A percentile compares a stretch with the other conserved stretches of the same genome.
These are phyloP conservation scores for Drosophila suzukii DNA, from an alignment of 1,140 invertebrate species.

Conservation along the genomic window DNA sequence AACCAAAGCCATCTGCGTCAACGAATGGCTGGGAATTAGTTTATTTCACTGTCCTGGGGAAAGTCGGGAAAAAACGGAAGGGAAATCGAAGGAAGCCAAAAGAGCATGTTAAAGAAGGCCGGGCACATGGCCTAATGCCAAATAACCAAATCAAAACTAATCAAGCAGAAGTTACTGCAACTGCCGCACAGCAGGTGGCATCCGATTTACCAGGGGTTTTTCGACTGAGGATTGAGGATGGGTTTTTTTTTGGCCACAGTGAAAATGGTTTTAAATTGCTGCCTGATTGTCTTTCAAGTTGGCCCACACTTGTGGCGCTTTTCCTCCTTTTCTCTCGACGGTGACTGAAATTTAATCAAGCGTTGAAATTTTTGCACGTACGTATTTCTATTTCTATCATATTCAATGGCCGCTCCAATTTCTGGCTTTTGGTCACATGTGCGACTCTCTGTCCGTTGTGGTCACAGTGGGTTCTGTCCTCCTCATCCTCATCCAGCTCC, in stretches of 20 bases:
- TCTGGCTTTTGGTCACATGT: conserved; percentile 65
- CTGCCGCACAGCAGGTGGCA: conserved; percentile 65
- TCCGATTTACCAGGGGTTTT: conserved; percentile 23
- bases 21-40: conserved; percentile 48
- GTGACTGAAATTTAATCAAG: conserved; percentile 80
- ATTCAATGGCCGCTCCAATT: conserved; percentile 67
- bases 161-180: conserved; percentile 79
- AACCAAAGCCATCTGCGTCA: conserved; percentile 38
- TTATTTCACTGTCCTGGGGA: conserved; percentile 32
- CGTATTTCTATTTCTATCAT: conserved; percentile 69
- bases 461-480: conserved; percentile 25
- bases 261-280: conserved; percentile 82
- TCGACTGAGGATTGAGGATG: neutral
- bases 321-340: conserved; percentile 31
- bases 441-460: conserved; percentile 40
- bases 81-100: conserved; percentile 45
- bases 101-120: conserved; percentile 37
- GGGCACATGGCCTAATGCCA: conserved; percentile 69
- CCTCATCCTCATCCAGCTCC: neutral
- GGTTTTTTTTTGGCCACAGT: conserved; percentile 61
- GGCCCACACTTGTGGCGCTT: conserved; percentile 67
- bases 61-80: neutral
- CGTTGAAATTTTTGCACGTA: conserved; percentile 81
- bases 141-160: conserved; percentile 83
- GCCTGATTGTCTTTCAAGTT: conserved; percentile 80